Evolutionary conservation across 1,140 invertebrate species (phyloP), one percentile per base, ranked within the genome.

Genomic region (Agraylea sexmaculata): DNA sequence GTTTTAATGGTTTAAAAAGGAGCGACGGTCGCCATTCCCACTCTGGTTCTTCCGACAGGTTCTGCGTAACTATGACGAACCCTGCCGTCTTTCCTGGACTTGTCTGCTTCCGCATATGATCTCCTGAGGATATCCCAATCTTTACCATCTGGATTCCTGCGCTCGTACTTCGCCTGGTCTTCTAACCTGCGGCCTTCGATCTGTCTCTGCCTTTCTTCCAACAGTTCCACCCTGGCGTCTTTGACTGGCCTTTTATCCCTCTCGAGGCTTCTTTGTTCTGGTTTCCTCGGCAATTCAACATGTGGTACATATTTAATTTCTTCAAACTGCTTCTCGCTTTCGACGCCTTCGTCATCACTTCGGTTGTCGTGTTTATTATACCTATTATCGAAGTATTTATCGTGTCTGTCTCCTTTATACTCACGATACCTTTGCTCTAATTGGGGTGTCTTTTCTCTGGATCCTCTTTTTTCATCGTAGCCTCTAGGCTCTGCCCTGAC

Each of bases 61-160:
- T 68, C 64, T 20, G 65, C 65, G 39, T 68, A 68, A 41, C 65
- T 68, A 49, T 68, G 65, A 15, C 64, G 58, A 47, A 64, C 64
- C 11, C 64, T 55, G 48, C 61, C 63, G 40, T 68, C 66, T 4
- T 56, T 53, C 46, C 55, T 61, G 40, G 61, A 60, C 23, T 62
- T 44, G 7, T 68, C 62, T 2, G 62, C 55, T 33, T 50, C 47
- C 15, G 44, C 44, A 19, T 50, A 50, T 2, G 41, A 40, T 19
- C 48, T 42, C 17, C 44, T 30, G 7, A 50, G 16, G 2, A 46
- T 39, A 7, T 50, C 48, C 39, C 63, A 57, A n/a, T 65, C 64
- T 15, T 59, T 55, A 31, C 59, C 60, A 36, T 65, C 61, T 4
- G 47, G 54, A 29, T 59, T 60, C 7, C 60, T 56, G 44, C 62